Percentiles rank a stretch among this genome's conserved stretches.
These are phyloP conservation scores for Leiothrix lutea DNA, from an alignment of 2,113 vertebrate species.

Conservation along the genomic window DNA sequence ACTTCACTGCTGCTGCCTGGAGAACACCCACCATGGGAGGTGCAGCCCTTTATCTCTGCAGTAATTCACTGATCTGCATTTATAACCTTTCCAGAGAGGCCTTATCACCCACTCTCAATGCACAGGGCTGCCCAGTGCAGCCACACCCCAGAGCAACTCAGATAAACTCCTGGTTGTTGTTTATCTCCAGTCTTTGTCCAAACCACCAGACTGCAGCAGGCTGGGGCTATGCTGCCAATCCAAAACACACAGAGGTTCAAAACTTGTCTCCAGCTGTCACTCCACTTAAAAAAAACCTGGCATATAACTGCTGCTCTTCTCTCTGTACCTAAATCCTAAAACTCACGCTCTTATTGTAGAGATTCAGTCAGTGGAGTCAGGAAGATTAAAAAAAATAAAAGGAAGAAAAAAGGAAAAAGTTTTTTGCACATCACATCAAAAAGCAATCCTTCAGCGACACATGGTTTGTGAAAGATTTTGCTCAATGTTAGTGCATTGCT, in stretches of 20 bases:
- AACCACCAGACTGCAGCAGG: background rate
- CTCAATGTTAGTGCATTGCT: background rate
- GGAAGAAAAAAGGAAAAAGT: background rate
- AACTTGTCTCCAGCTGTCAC: background rate
- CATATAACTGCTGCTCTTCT: background rate
- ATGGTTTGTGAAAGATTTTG: background rate
- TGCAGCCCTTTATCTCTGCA: background rate
- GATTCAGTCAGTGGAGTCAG: background rate
- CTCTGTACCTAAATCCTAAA: background rate
- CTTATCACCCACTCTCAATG: background rate
- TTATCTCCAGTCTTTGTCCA: background rate
- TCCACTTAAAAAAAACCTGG: background rate
- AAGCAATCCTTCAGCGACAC: background rate
- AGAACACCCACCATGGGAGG: background rate
- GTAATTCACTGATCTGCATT: background rate
- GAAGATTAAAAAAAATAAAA: background rate
- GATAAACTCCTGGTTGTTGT: background rate
- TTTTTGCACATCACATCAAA: slow-evolving; percentile 9
- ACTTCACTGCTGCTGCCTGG: background rate
- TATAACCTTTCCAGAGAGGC: background rate
- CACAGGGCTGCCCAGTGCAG: background rate
- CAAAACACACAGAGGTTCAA: background rate
- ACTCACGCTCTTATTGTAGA: background rate
- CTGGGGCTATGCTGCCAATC: background rate
- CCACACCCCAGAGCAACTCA: background rate